Percentiles rank a stretch among this genome's conserved stretches.
Evolutionary conservation across 30 jellyfish, hydroid and myxozoan species (phyloP).

Genomic region (Hydractinia symbiolongicarpus): DNA sequence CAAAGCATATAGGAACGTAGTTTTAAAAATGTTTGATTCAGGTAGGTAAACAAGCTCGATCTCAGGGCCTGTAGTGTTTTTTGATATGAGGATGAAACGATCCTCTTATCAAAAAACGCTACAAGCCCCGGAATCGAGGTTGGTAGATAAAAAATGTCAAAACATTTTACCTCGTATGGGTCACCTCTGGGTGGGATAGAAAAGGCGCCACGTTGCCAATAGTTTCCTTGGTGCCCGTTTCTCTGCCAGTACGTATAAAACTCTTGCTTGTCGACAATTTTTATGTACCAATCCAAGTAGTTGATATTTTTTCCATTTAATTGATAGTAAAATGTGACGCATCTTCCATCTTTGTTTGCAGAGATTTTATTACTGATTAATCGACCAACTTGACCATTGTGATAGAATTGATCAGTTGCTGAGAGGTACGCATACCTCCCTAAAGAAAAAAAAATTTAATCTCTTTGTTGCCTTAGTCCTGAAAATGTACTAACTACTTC

Average conservation of each 20-base stretch:
- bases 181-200: conserved; percentile 35
- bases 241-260: conserved; percentile 44
- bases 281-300: conserved; percentile 18
- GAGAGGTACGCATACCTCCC: conserved; percentile 52
- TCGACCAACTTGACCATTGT: conserved; percentile 37
- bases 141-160: too few species aligned
- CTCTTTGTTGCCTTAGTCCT: not conserved
- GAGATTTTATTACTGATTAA: conserved; percentile 45
- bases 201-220: conserved; percentile 63
- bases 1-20: too few species aligned
- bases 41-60: too few species aligned
- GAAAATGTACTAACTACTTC: too few species aligned
- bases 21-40: too few species aligned
- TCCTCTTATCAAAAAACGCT: too few species aligned
- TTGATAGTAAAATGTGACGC: conserved; percentile 61
- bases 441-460: not conserved
- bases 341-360: conserved; percentile 54
- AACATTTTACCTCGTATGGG: conserved; percentile 39
- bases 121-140: too few species aligned
- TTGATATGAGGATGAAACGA: too few species aligned
- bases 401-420: conserved; percentile 13
- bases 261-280: not conserved
- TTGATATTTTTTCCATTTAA: conserved; percentile 72
- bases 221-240: conserved; percentile 65
- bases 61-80: too few species aligned